phyloP scores from a whole-genome alignment of 2,888 invertebrate species.

The Argyresthia goedartella region DNA sequence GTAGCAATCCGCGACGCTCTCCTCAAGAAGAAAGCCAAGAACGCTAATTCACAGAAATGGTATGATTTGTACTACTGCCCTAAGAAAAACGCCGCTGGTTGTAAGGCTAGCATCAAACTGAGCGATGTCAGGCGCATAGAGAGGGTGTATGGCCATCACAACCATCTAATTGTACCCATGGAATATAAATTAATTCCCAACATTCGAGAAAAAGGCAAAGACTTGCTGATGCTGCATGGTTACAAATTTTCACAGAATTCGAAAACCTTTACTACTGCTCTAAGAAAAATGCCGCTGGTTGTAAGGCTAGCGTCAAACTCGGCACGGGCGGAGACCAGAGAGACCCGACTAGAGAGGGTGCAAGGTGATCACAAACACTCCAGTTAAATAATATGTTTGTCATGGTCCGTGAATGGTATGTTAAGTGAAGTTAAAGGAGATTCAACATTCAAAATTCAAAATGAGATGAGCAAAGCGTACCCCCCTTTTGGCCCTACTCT shows the following conservation, averaged over 20 bases:
- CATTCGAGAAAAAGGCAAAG: not conserved
- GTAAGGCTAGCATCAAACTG: constrained; percentile 14
- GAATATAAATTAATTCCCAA: no score
- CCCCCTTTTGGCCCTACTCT: no score
- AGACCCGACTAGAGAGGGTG: not conserved
- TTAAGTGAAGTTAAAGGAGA: not conserved
- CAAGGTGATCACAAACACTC: not conserved
- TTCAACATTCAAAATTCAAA: not conserved
- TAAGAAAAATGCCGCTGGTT: constrained; percentile 4
- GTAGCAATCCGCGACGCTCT: no score
- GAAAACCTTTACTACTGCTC: constrained; percentile 5
- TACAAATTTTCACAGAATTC: constrained; percentile 3
- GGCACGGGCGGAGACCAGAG: not conserved
- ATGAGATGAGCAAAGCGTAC: no score
- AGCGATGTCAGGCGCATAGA: constrained; percentile 6
- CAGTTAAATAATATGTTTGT: not conserved
- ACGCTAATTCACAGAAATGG: constrained; percentile 2
- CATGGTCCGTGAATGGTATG: not conserved
- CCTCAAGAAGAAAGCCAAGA: not conserved
- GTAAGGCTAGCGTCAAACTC: not conserved
- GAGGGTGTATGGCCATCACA: not conserved
- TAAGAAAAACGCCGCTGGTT: constrained; percentile 12
- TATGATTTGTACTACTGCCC: not conserved
- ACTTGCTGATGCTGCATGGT: constrained; percentile 3
- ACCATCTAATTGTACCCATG: not conserved